These are phyloP conservation scores for Ochropacha duplaris DNA, from an alignment of 2,888 invertebrate genomes.

Conservation along the genomic window DNA sequence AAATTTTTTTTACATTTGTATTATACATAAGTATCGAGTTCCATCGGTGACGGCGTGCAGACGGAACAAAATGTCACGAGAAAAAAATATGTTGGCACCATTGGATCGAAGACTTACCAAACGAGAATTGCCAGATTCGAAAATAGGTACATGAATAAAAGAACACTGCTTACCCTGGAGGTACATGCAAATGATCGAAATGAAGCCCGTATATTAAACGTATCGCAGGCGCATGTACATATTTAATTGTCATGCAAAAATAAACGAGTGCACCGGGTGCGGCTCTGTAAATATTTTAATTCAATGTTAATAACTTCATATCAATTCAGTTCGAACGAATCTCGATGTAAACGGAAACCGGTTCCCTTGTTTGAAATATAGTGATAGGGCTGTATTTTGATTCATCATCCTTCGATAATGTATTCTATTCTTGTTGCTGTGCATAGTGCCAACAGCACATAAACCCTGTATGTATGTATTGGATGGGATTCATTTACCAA, in stretches of 20 bases:
- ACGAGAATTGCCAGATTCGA: constrained; percentile 71
- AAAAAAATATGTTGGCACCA: constrained; percentile 60
- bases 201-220: constrained; percentile 49
- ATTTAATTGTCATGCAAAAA: constrained; percentile 75
- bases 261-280: constrained; percentile 58
- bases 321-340: constrained; percentile 43
- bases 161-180: constrained; percentile 57
- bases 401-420: constrained; percentile 6
- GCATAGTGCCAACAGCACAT: neutral
- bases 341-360: constrained; percentile 46
- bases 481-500: neutral
- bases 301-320: constrained; percentile 71
- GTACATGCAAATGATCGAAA: constrained; percentile 60
- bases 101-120: constrained; percentile 59
- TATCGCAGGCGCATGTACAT: constrained; percentile 49
- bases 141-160: constrained; percentile 67
- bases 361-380: constrained; percentile 45
- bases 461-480: no score
- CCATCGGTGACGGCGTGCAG: constrained; percentile 33
- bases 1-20: neutral
- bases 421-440: neutral
- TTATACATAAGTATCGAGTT: constrained; percentile 41
- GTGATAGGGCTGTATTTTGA: constrained; percentile 16
- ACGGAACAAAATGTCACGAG: constrained; percentile 47
- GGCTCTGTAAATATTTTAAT: constrained; percentile 70